Conservation (phyloP, 2,888 invertebrate species). For the Buathra laborator region DNA sequence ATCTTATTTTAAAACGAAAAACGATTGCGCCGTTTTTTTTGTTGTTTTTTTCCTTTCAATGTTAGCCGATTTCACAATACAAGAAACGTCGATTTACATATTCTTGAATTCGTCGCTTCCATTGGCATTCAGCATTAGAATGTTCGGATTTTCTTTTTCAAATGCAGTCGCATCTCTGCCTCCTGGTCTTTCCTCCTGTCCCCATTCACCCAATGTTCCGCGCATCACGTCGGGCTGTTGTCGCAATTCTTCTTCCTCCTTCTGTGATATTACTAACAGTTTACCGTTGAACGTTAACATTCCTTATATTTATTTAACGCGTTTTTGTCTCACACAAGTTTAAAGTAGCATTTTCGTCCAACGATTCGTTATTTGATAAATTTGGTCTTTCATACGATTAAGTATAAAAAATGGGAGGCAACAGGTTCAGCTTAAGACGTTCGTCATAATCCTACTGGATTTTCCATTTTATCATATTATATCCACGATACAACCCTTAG, state of each 20-base stretch:
- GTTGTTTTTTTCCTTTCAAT: neutral
- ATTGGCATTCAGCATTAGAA: conserved; percentile 89
- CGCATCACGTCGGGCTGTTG: conserved; percentile 91
- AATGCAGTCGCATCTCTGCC: conserved; percentile 91
- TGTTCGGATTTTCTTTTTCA: conserved; percentile 92
- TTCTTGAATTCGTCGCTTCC: conserved; percentile 91
- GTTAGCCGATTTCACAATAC: neutral
- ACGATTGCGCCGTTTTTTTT: conserved; percentile 22
- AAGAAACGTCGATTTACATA: conserved; percentile 86
- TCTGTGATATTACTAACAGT: conserved; percentile 86
- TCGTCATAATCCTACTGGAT: neutral
- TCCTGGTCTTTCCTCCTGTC: conserved; percentile 89
- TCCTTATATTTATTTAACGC: conserved; percentile 10
- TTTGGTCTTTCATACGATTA: neutral
- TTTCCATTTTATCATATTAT: neutral
- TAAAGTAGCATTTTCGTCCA: neutral
- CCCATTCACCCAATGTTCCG: conserved; percentile 91
- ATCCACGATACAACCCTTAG: neutral
- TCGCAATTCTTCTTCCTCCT: conserved; percentile 90
- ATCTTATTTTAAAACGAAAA: conserved; percentile 22
- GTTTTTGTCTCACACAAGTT: conserved; percentile 27
- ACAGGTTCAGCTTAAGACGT: neutral
- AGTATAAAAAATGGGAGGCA: neutral
- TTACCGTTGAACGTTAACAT: conserved; percentile 73
- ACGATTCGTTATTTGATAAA: neutral